These are phyloP conservation scores for Geopemphigus sp. DNA, from an alignment of 1,140 invertebrate species.

Conservation along the genomic window DNA sequence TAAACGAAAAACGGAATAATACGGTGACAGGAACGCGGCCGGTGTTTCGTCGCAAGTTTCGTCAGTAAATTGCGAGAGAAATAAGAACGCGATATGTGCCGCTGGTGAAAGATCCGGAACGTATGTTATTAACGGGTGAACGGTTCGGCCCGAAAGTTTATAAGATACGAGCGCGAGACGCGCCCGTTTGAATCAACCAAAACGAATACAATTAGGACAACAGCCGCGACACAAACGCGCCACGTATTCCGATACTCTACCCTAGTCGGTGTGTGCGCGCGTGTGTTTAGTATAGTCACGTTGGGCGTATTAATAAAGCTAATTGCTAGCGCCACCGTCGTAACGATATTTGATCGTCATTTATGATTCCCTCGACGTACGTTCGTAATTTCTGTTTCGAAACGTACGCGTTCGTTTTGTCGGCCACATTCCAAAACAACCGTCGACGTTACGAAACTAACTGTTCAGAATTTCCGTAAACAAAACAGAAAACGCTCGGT, in stretches of 20 bases:
- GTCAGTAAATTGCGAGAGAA: background rate
- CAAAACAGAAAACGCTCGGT: too few species aligned
- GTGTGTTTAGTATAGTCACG: background rate
- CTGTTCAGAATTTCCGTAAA: too few species aligned
- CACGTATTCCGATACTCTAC: too few species aligned
- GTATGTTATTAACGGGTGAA: background rate
- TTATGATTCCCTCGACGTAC: too few species aligned
- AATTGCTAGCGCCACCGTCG: background rate
- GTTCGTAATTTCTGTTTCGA: too few species aligned
- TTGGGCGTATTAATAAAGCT: background rate
- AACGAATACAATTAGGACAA: too few species aligned
- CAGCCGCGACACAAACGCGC: too few species aligned
- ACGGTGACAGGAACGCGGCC: background rate
- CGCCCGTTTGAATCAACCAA: too few species aligned
- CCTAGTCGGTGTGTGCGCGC: background rate
- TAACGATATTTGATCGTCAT: background rate
- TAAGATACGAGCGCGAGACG: background rate
- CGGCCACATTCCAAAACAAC: too few species aligned
- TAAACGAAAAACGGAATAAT: conserved; percentile 15
- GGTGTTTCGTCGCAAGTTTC: background rate
- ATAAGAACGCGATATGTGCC: background rate
- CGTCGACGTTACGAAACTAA: too few species aligned
- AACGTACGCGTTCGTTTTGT: too few species aligned
- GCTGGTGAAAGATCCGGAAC: background rate
- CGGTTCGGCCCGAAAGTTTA: background rate